A percentile compares a stretch with the other conserved stretches of the same genome.
These are phyloP conservation scores for Coranthus polyacanthus DNA, from an alignment of 2,797 vertebrate genomes.

Conservation along the genomic window DNA sequence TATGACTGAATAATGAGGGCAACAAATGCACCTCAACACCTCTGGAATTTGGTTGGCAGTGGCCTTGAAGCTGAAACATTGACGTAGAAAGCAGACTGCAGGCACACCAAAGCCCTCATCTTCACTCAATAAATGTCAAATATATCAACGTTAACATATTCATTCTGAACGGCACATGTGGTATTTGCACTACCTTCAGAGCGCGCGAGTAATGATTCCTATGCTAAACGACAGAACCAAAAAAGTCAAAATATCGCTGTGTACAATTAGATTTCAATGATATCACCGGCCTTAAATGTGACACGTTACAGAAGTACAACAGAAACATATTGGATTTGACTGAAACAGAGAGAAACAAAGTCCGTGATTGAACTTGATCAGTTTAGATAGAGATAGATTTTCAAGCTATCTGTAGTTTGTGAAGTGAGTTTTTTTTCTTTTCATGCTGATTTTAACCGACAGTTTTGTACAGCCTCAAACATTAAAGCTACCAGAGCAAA, in stretches of 20 bases:
- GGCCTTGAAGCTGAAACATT: constrained; percentile 46
- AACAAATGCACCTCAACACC: constrained; percentile 83
- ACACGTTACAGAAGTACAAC: background rate
- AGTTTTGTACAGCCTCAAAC: too few relatives aligned
- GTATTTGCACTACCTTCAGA: background rate
- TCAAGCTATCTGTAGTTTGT: too few relatives aligned
- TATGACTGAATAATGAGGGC: constrained; percentile 80
- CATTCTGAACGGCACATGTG: background rate
- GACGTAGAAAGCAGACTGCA: constrained; percentile 35
- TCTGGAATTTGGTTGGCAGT: constrained; percentile 53
- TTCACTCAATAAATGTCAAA: constrained; percentile 21
- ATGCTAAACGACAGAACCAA: too few relatives aligned
- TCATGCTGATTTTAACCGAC: too few relatives aligned
- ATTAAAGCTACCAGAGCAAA: too few relatives aligned
- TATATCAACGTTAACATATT: constrained; percentile 15
- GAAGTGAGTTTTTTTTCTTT: too few relatives aligned
- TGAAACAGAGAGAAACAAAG: too few relatives aligned
- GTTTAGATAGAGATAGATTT: too few relatives aligned
- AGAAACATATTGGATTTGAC: background rate
- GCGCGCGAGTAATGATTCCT: too few relatives aligned
- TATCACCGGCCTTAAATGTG: background rate
- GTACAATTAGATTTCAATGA: background rate
- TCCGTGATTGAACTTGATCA: too few relatives aligned
- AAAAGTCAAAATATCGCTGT: too few relatives aligned
- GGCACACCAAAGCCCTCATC: constrained; percentile 15